Conservation (phyloP, 2,888 invertebrate genomes). For the Dione juno region DNA sequence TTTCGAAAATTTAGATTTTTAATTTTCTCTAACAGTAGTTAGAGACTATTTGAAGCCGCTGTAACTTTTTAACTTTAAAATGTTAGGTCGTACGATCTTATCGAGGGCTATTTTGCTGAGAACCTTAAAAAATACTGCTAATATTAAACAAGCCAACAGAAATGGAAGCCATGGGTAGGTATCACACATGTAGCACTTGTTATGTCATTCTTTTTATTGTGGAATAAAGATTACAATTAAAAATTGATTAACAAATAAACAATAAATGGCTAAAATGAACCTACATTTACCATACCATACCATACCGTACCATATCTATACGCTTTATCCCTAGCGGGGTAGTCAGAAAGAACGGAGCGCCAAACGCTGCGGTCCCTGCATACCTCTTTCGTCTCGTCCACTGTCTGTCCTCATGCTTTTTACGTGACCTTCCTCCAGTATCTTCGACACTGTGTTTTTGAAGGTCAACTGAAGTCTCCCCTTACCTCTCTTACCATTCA, state of each 20-base stretch:
- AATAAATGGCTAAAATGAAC: not conserved
- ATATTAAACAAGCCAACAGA: constrained; percentile 66
- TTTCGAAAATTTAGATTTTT: not conserved
- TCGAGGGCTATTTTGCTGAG: constrained; percentile 64
- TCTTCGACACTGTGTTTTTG: too few relatives aligned
- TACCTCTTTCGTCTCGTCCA: too few relatives aligned
- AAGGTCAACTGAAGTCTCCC: too few relatives aligned
- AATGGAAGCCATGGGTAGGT: constrained; percentile 74
- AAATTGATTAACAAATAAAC: not conserved
- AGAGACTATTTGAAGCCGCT: not conserved
- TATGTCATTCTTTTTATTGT: constrained; percentile 63
- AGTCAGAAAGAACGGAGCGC: too few relatives aligned
- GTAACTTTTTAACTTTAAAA: constrained; percentile 46
- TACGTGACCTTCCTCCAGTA: too few relatives aligned
- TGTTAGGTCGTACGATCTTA: constrained; percentile 64
- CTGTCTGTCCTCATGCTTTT: too few relatives aligned
- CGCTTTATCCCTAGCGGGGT: too few relatives aligned
- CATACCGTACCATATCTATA: too few relatives aligned
- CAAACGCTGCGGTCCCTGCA: too few relatives aligned
- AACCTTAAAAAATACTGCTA: constrained; percentile 61
- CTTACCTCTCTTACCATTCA: too few relatives aligned
- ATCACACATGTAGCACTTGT: constrained; percentile 48
- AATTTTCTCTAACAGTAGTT: not conserved
- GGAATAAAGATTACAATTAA: not conserved
- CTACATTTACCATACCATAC: too few relatives aligned